Base-by-base conservation (phyloP, 30 jellyfish, hydroid and myxozoan genomes). In the Aurelia sp. region DNA sequence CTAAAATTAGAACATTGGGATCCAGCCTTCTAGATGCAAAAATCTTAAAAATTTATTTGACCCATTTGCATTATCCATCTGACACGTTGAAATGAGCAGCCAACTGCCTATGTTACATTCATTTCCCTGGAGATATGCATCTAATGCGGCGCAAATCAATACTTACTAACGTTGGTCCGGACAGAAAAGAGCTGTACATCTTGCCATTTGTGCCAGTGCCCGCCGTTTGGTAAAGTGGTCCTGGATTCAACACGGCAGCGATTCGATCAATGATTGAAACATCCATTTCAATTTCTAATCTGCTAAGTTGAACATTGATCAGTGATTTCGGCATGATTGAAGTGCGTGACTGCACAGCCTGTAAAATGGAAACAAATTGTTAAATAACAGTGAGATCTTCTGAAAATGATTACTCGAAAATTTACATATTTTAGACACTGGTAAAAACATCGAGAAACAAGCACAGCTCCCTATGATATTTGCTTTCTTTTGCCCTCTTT, bases 331-430 rank as follows among this genome's bases (percentile, higher is more conserved):
- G 97, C 16, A 80, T 71, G 55, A 89, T 59, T 6, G 97, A 44
- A n/a, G 97, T 51, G 50, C 99, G 79, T 0, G 99, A 89, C 66
- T 95, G 97, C 22, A 95, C 99, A 6, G 97, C 91, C 99, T 95
- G 80, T 15, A 70, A 76, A 41, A 5, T 5, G 64, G 1, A 24
- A 20, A 64, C 9, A 21, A 40, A 2, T 10, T 48, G 13, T 51
- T 8, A 27, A 80, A 40, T 5, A 77, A 5, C 13, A 8, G 55
- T 44, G 9, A 5, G 55, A 8, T 44, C 15, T 44, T 44, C 55
- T 44, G 55, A 44, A 5, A 3, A 44, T 44, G 7, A 12, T 44
- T 44, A 2, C 55, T 8, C 16, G 7, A 44, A 9, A 7, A 0
- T 8, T 44, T 7, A 44, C 8, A 7, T 44, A n/a, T 44, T 44